Evolutionary conservation across 2,797 vertebrate genomes (phyloP).

Genomic region (Iguana delicatissima): DNA sequence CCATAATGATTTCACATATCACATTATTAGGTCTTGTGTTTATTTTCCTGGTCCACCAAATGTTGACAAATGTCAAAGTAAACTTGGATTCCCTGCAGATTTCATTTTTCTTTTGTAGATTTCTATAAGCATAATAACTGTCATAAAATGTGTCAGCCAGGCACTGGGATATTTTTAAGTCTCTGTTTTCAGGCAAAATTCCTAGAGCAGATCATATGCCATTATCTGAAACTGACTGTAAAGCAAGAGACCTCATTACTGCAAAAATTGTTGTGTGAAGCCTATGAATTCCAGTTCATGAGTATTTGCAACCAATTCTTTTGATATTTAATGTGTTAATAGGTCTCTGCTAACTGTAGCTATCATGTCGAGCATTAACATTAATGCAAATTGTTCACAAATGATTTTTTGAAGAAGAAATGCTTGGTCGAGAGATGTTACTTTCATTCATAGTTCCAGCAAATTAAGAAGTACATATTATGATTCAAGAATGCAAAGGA

Average conservation of each 20-base stretch:
- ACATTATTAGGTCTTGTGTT: slow-evolving; percentile 45
- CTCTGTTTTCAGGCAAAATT: slow-evolving; percentile 49
- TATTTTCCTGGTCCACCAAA: slow-evolving; percentile 50
- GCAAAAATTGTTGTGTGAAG: slow-evolving; percentile 51
- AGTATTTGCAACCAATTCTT: slow-evolving; percentile 32
- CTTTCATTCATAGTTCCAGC: slow-evolving; percentile 19
- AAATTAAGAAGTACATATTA: neutral
- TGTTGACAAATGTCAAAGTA: slow-evolving; percentile 50
- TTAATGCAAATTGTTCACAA: neutral
- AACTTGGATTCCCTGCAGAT: slow-evolving; percentile 52
- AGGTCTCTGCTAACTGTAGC: neutral
- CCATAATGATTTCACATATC: slow-evolving; percentile 49
- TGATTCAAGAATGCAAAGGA: neutral
- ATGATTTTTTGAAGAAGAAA: neutral
- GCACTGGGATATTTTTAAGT: slow-evolving; percentile 51
- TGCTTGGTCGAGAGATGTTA: slow-evolving; percentile 25
- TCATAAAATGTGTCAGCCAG: slow-evolving; percentile 53
- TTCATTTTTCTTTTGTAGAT: slow-evolving; percentile 55
- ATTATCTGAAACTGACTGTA: slow-evolving; percentile 48
- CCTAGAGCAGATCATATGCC: slow-evolving; percentile 43
- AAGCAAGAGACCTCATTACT: slow-evolving; percentile 63
- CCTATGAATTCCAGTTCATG: slow-evolving; percentile 5
- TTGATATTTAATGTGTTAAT: slow-evolving; percentile 14
- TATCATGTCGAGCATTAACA: rapidly evolving
- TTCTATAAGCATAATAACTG: slow-evolving; percentile 60